Evolutionary conservation across 2,113 vertebrate genomes (phyloP).

Genomic region (Malurus elegans): DNA sequence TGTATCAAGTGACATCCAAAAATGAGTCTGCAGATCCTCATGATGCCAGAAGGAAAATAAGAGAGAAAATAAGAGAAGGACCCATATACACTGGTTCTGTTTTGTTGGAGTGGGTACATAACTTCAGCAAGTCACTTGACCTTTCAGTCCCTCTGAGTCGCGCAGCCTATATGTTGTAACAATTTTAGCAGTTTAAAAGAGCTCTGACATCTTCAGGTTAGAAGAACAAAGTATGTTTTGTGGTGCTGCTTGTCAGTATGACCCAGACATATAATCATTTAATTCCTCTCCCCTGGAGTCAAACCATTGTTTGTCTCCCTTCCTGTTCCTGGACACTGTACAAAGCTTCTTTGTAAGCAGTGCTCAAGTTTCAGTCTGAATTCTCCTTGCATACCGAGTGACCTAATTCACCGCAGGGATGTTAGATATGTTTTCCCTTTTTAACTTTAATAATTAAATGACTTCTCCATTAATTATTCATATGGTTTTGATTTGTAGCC

Average conservation of each 20-base stretch:
- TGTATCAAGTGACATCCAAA: neutral
- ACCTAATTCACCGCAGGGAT: constrained; percentile 49
- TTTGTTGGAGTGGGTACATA: neutral
- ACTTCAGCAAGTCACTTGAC: neutral
- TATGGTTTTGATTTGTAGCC: constrained; percentile 41
- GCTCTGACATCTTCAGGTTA: neutral
- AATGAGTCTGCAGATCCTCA: neutral
- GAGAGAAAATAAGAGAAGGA: neutral
- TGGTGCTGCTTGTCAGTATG: neutral
- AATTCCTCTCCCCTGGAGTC: neutral
- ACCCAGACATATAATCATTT: neutral
- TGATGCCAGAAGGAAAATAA: neutral
- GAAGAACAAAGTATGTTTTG: neutral
- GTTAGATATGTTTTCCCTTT: neutral
- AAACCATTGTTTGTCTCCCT: neutral
- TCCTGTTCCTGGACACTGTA: neutral
- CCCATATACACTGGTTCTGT: neutral
- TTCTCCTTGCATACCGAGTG: constrained; percentile 37
- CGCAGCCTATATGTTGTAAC: neutral
- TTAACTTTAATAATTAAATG: constrained; percentile 60
- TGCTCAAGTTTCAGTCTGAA: constrained; percentile 32
- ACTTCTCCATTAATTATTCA: constrained; percentile 54
- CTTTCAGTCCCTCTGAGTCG: neutral
- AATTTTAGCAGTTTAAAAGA: neutral
- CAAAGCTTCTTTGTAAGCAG: constrained; percentile 42